A percentile compares a stretch with the other conserved stretches of the same genome.
Evolutionary conservation across 2,888 invertebrate species (phyloP).

Genomic region (Girardia tigrina): DNA sequence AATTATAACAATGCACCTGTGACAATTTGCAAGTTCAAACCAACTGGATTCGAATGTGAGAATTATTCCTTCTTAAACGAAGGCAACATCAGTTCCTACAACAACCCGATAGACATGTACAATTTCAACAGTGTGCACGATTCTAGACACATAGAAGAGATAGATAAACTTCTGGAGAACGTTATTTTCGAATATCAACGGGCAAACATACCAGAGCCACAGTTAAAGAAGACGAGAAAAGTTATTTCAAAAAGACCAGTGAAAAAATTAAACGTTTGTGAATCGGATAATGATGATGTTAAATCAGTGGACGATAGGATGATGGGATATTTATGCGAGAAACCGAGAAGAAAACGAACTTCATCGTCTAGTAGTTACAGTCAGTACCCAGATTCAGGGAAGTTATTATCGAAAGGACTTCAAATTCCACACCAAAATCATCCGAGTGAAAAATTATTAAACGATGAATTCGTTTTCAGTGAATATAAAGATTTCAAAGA

Average conservation of each 20-base stretch:
- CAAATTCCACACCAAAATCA: slow-evolving; percentile 13
- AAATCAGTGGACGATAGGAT: not conserved
- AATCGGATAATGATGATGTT: not conserved
- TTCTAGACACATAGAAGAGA: not conserved
- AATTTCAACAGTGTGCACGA: not conserved
- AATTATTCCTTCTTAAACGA: not conserved
- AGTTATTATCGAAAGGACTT: not conserved
- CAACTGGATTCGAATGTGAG: not conserved
- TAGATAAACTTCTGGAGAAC: not conserved
- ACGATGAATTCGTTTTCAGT: not conserved
- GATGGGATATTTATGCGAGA: not conserved
- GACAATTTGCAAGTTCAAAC: not conserved
- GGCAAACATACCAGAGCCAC: not conserved
- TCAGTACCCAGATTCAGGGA: not conserved
- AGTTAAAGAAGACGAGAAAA: not conserved
- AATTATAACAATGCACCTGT: not conserved
- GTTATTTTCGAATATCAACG: not conserved
- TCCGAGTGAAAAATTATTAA: not conserved
- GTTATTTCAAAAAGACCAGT: not conserved
- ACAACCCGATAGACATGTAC: not conserved
- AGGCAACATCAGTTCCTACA: not conserved
- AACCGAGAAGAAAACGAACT: slow-evolving; percentile 16
- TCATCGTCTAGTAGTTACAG: slow-evolving; percentile 5
- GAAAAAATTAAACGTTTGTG: not conserved
- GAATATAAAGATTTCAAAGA: not conserved